Evolutionary conservation across 2,888 invertebrate species (phyloP), one percentile per base, ranked within the genome.

Genomic region (Epistrophe grossulariae): DNA sequence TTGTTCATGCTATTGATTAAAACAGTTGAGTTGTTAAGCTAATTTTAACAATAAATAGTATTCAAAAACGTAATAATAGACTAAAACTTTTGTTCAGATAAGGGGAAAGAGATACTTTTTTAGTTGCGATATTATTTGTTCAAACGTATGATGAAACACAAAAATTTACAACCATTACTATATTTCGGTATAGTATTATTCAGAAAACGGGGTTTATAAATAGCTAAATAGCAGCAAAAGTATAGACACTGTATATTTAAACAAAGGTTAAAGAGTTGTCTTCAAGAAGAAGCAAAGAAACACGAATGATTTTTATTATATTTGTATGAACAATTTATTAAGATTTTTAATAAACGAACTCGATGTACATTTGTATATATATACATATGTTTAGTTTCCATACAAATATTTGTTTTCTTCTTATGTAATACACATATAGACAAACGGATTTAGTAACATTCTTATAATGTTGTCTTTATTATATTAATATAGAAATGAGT

Each of bases 361-460:
- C 70, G n/a, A 70, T 70, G 52, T 70, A 70, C 70, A 70, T 70
- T 70, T 70, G 70, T 70, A 70, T 70, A 70, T 70, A 70, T 70
- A 55, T 70, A 70, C 55, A 55, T 70, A 70, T 70, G 55, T 70
- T 55, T 55, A 70, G 38, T 28, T 28, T 38, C 5, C 40, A 55
- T 40, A 24, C 1, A 55, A 24, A 55, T 55, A n/a, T 70, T n/a
- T 40, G 19, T 43, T 62, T 43, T 62, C 3, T 15, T 35, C 0
- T 24, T 59, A 6, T 6, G 1, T 17, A 9, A n/a, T 4, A 24
- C 24, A 24, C 24, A n/a, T 15, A 24, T 24, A 55, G 11, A 24
- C 15, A 55, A 55, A 55, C 3, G 24, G 11, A 24, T 52, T 7
- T 24, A 50, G 50, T n/a, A 8, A 52, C 13, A 13, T 2, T 24